A percentile compares a stretch with the other conserved stretches of the same genome.
These are phyloP conservation scores for Leptinotarsa texana DNA, from an alignment of 1,140 invertebrate genomes.

Conservation along the genomic window DNA sequence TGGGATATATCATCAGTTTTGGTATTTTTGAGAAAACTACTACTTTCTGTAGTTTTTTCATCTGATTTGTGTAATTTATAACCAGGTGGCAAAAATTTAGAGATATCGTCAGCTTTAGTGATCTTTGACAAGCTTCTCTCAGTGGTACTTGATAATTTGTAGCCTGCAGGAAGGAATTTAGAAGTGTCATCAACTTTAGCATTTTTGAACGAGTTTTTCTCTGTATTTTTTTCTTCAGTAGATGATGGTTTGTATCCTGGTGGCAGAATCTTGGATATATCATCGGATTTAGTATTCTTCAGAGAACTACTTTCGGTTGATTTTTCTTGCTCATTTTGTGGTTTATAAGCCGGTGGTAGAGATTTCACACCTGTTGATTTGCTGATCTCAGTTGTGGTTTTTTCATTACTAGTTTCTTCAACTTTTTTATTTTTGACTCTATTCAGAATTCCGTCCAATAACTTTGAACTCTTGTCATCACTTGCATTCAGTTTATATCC, in stretches of 20 bases:
- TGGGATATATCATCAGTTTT: slow-evolving; percentile 61
- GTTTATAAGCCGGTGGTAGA: slow-evolving; percentile 62
- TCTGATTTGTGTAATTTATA: slow-evolving; percentile 47
- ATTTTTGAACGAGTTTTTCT: slow-evolving; percentile 56
- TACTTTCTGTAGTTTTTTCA: slow-evolving; percentile 11
- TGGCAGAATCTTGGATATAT: slow-evolving; percentile 66
- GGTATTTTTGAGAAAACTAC: slow-evolving; percentile 25
- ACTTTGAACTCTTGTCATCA: slow-evolving; percentile 26
- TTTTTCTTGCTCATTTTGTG: slow-evolving; percentile 47
- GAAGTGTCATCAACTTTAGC: slow-evolving; percentile 63
- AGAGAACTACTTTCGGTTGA: slow-evolving; percentile 36
- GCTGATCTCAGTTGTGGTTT: background rate
- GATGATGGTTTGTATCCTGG: slow-evolving; percentile 59
- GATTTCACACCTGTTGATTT: slow-evolving; percentile 47
- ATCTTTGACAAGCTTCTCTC: slow-evolving; percentile 18
- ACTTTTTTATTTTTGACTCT: slow-evolving; percentile 32
- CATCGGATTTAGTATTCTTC: slow-evolving; percentile 54
- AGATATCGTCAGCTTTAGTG: slow-evolving; percentile 59
- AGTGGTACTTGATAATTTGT: slow-evolving; percentile 40
- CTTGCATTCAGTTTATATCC: slow-evolving; percentile 57
- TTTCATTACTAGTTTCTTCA: background rate
- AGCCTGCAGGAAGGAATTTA: slow-evolving; percentile 65
- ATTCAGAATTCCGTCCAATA: slow-evolving; percentile 26
- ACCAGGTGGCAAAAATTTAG: slow-evolving; percentile 64
- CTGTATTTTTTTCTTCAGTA: slow-evolving; percentile 19